phyloP scores from a whole-genome alignment of 2,888 invertebrate species.

The Bruchidius siliquastri region DNA sequence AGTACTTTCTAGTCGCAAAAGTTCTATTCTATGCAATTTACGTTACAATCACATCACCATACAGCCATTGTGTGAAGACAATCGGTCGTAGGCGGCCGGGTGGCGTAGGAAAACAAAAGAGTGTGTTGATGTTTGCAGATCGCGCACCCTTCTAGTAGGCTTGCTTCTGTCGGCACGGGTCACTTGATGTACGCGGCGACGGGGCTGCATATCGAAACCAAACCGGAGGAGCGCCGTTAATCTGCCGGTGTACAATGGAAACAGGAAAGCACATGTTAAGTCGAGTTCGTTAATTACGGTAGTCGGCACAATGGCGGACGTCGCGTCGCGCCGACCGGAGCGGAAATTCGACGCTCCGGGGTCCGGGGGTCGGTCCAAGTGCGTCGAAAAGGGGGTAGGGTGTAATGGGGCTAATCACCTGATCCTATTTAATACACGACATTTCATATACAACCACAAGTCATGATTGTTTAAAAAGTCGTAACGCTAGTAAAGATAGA shows the following conservation, averaged over 20 bases:
- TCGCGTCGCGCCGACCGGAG: constrained; percentile 5
- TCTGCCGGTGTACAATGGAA: constrained; percentile 48
- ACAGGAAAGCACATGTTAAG: constrained; percentile 54
- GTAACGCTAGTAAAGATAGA: too few species aligned
- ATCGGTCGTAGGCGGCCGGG: background rate
- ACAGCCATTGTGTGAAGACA: too few species aligned
- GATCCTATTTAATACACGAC: too few species aligned
- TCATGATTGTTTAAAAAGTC: too few species aligned
- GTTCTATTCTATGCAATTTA: too few species aligned
- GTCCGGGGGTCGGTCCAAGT: background rate
- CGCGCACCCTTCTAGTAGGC: background rate
- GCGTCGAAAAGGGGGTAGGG: too few species aligned
- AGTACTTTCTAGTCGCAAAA: too few species aligned
- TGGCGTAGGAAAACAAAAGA: background rate
- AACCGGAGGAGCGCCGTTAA: constrained; percentile 44
- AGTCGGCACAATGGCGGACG: constrained; percentile 35
- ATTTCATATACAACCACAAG: too few species aligned
- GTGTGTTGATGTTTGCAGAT: background rate
- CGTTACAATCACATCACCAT: too few species aligned
- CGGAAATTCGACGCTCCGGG: background rate
- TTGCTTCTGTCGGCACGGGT: constrained; percentile 33
- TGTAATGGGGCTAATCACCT: too few species aligned
- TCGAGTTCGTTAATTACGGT: constrained; percentile 53
- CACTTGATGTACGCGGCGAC: constrained; percentile 42
- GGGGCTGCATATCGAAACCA: constrained; percentile 45